phyloP scores from a whole-genome alignment of 37 sponge, comb jelly and placozoan genomes.

The Beroe forskalii region DNA sequence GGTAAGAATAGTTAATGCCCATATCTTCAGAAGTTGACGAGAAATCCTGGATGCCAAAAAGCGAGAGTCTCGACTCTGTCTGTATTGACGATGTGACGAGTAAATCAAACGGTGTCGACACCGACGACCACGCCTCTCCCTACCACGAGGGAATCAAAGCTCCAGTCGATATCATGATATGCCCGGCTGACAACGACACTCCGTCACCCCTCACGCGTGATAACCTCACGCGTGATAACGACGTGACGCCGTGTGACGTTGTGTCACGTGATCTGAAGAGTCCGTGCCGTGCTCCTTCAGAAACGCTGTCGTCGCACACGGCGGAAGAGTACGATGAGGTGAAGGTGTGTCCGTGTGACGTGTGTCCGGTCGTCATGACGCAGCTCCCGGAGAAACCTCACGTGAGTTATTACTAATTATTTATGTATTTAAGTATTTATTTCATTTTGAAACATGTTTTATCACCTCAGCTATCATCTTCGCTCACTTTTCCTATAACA shows the following conservation, averaged over 20 bases:
- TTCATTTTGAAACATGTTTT: too few relatives aligned
- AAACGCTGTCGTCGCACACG: not conserved
- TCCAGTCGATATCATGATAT: not conserved
- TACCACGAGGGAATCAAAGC: not conserved
- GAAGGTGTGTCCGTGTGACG: not conserved
- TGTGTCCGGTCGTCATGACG: conserved; percentile 26
- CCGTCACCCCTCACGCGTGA: not conserved
- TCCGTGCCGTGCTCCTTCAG: not conserved
- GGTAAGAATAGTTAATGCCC: too few relatives aligned
- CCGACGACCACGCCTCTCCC: not conserved
- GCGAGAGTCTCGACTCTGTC: conserved; percentile 50
- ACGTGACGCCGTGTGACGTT: not conserved
- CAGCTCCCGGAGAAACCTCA: not conserved
- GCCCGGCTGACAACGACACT: not conserved
- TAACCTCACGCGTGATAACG: not conserved
- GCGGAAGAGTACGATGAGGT: conserved; percentile 25
- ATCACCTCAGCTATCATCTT: too few relatives aligned
- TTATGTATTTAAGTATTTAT: not conserved
- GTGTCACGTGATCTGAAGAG: not conserved
- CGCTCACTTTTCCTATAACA: too few relatives aligned
- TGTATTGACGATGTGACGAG: not conserved
- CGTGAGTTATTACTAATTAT: not conserved
- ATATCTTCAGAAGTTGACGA: conserved; percentile 8
- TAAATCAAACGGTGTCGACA: not conserved
- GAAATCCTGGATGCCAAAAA: conserved; percentile 18